Percentiles rank a stretch among this genome's conserved stretches.
Evolutionary conservation across 2,888 invertebrate genomes (phyloP).

Genomic region (Parapristionchus giblindavisi): DNA sequence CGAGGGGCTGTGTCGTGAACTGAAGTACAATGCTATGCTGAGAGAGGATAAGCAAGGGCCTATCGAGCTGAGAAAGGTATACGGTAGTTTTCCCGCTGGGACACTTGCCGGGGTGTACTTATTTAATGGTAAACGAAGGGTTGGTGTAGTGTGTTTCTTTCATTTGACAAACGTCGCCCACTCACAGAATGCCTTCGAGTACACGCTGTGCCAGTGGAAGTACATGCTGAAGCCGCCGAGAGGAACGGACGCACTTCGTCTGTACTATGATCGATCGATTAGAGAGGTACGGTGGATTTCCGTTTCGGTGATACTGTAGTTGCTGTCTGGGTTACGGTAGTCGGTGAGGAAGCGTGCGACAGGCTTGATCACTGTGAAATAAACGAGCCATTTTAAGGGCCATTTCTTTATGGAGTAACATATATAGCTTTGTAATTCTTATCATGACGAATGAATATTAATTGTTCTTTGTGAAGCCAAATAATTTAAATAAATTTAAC

Average conservation of each 20-base stretch:
- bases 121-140: too few relatives aligned
- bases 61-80: too few relatives aligned
- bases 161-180: background rate
- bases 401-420: too few relatives aligned
- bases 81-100: too few relatives aligned
- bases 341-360: too few relatives aligned
- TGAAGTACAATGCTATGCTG: background rate
- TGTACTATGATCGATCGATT: background rate
- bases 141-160: background rate
- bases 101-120: too few relatives aligned
- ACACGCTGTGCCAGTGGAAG: background rate
- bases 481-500: background rate
- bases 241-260: background rate
- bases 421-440: too few relatives aligned
- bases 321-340: too few relatives aligned
- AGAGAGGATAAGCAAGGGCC: background rate
- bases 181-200: background rate
- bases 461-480: too few relatives aligned
- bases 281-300: background rate
- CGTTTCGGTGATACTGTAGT: background rate
- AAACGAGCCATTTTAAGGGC: too few relatives aligned
- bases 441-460: too few relatives aligned
- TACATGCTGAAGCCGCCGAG: background rate
- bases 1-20: constrained; percentile 1
- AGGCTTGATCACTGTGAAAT: too few relatives aligned